Evolutionary conservation across 1,140 invertebrate genomes (phyloP).

Genomic region (Caligus rogercresseyi): DNA sequence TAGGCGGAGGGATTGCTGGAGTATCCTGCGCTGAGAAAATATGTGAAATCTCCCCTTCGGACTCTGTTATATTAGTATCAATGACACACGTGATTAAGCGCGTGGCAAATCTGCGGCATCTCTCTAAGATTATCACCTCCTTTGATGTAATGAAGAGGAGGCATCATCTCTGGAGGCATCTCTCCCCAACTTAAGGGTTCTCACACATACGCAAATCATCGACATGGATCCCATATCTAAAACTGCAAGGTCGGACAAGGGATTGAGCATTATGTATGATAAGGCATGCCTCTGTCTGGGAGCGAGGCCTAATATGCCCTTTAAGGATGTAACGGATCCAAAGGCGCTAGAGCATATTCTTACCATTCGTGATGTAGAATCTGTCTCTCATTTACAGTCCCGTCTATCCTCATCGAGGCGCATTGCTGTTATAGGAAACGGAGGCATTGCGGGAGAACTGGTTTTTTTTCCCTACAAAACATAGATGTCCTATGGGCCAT

Average conservation of each 20-base stretch:
- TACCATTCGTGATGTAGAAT: slow-evolving; percentile 88
- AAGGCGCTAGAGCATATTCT: slow-evolving; percentile 41
- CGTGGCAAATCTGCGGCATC: slow-evolving; percentile 4
- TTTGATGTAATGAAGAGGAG: slow-evolving; percentile 10
- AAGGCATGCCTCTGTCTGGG: slow-evolving; percentile 80
- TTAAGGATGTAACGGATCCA: slow-evolving; percentile 31
- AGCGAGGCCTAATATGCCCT: slow-evolving; percentile 57
- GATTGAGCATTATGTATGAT: slow-evolving; percentile 45
- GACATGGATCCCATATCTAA: neutral
- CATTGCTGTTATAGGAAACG: slow-evolving; percentile 80
- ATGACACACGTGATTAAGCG: neutral
- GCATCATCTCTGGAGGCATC: neutral
- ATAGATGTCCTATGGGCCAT: slow-evolving; percentile 81
- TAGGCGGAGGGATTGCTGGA: slow-evolving; percentile 18
- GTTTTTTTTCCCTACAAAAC: slow-evolving; percentile 54
- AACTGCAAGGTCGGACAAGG: slow-evolving; percentile 22
- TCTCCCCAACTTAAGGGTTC: slow-evolving; percentile 6
- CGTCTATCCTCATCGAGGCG: slow-evolving; percentile 45
- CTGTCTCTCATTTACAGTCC: slow-evolving; percentile 56
- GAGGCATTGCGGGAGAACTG: slow-evolving; percentile 90
- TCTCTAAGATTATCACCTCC: neutral
- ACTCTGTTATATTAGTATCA: slow-evolving; percentile 5
- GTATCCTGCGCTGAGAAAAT: slow-evolving; percentile 16
- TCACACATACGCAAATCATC: neutral
- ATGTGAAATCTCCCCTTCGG: neutral